phyloP scores from a whole-genome alignment of 1,140 invertebrate genomes.

The Lepidurus apus region DNA sequence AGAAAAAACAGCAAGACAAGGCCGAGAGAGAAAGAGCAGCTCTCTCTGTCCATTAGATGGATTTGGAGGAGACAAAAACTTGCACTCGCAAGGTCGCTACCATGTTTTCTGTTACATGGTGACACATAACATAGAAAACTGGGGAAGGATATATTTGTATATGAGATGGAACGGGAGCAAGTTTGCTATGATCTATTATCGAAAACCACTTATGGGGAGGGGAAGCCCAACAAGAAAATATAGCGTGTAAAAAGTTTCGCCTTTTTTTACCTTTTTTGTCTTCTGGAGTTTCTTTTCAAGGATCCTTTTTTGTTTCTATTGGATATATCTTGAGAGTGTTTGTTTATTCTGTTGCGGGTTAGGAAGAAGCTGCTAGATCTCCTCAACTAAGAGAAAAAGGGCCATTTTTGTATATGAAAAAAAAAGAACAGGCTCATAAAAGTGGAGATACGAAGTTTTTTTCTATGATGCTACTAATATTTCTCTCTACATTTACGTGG shows the following conservation, averaged over 20 bases:
- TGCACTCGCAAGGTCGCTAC: neutral
- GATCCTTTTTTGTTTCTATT: neutral
- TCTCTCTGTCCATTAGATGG: slow-evolving; percentile 1
- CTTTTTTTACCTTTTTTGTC: neutral
- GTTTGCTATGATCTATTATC: neutral
- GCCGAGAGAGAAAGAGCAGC: neutral
- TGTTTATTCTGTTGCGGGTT: slow-evolving; percentile 19
- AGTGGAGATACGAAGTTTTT: neutral
- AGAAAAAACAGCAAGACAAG: neutral
- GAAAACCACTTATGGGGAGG: neutral
- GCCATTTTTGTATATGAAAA: neutral
- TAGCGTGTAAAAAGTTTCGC: neutral
- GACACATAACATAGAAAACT: neutral
- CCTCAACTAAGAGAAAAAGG: neutral
- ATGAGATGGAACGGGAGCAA: neutral
- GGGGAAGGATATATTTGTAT: neutral
- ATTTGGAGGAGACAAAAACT: slow-evolving; percentile 2
- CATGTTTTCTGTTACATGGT: neutral
- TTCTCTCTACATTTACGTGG: neutral
- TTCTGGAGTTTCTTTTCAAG: neutral
- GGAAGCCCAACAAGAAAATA: neutral
- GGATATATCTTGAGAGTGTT: neutral
- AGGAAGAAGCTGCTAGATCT: slow-evolving; percentile 20
- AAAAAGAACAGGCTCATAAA: neutral
- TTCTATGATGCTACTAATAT: neutral